These are phyloP conservation scores for mouse (Mus musculus) DNA, from an alignment of 2,113 vertebrate species.

Conservation along the genomic window DNA sequence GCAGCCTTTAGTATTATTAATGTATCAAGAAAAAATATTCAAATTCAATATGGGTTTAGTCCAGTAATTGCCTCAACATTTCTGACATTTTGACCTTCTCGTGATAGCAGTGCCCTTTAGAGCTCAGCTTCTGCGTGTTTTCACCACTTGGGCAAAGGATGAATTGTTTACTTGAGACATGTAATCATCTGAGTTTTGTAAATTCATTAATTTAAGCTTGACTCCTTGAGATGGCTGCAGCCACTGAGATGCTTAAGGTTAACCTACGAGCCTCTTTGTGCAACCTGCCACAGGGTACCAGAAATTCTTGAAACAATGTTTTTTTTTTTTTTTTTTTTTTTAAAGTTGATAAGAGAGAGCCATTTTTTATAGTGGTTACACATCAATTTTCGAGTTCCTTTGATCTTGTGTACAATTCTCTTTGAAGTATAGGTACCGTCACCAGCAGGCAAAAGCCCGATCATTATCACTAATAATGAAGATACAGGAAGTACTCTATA, in stretches of 20 bases:
- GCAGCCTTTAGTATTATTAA: constrained; percentile 44
- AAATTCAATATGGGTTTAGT: not conserved
- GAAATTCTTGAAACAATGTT: constrained; percentile 35
- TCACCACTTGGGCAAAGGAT: not conserved
- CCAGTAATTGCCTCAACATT: not conserved
- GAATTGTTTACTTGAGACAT: constrained; percentile 41
- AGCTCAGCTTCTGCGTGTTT: constrained; percentile 17
- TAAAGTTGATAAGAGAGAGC: not conserved
- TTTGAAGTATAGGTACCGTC: constrained; percentile 69
- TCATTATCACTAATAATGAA: constrained; percentile 65
- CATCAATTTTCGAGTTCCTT: constrained; percentile 69
- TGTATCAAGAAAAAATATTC: not conserved
- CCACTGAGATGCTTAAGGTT: not conserved
- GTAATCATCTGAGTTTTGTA: not conserved
- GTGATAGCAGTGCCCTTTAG: constrained; percentile 45
- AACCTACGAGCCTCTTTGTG: not conserved
- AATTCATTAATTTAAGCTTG: constrained; percentile 48
- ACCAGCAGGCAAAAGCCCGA: constrained; percentile 52
- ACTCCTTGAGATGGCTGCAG: not conserved
- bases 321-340: constrained; percentile 4
- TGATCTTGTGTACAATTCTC: constrained; percentile 61
- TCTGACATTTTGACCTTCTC: constrained; percentile 59
- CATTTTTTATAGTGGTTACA: constrained; percentile 5
- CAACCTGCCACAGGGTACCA: not conserved
- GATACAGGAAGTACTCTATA: constrained; percentile 48